Evolutionary conservation across 2,888 invertebrate species (phyloP), one percentile per base, ranked within the genome.

Genomic region (Tortrix viridana): DNA sequence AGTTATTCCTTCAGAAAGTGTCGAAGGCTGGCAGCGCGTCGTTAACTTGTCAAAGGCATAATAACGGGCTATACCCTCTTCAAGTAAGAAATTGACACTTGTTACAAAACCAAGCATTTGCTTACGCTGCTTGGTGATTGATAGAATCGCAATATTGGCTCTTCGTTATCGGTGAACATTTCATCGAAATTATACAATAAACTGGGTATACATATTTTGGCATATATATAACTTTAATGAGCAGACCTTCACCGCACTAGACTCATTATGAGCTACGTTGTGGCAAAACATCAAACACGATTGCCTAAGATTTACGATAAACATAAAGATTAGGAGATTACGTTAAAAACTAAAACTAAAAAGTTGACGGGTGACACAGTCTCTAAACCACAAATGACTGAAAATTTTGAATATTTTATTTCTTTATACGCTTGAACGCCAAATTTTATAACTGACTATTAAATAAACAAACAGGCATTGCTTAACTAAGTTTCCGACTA

Each of bases 11-110:
- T 60, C 43, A 60, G 32, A 61, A 52, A 53, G 43, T 60, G 60
- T 54, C 44, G 48, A 18, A 61, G 48, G 32, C 56, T 59, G 50
- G 65, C 67, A 67, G 68, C 61, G 68, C 57, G 67, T 76, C 71
- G 76, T 79, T 77, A 75, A 69, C 63, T 64, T 70, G 72, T 71
- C 73, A 65, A 65, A 65, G 56, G 49, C 61, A 65, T 70, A 59
- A 64, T 54, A 60, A 67, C 67, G 67, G 60, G 66, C 67, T 71
- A 68, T 68, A 66, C 67, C 65, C 61, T 71, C 69, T 68, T 70
- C 71, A 69, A 70, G 67, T 71, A 67, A 67, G 70, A 68, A 73
- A 77, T 72, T 69, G 71, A 73, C 69, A 71, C 67, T 64, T 70
- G 66, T 69, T 66, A 64, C 64, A 65, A 68, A 57, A 65, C 65